phyloP scores from a whole-genome alignment of 1,140 invertebrate genomes.

The Conus betulinus region DNA sequence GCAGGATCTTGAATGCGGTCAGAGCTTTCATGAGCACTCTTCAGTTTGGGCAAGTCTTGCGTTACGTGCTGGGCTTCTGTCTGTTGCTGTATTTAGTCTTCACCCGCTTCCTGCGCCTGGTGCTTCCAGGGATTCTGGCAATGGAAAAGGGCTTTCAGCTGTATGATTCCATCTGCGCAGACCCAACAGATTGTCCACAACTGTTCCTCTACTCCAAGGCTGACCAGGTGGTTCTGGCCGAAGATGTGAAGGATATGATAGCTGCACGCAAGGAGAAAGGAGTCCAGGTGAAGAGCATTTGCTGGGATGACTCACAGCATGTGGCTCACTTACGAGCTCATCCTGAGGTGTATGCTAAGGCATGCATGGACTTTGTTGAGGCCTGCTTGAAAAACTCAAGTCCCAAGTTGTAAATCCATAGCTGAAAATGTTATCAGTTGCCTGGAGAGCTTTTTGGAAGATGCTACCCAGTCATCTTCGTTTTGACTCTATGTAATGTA shows the following conservation, averaged over 20 bases:
- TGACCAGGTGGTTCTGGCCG: conserved; percentile 80
- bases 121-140: conserved; percentile 30
- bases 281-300: conserved; percentile 79
- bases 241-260: conserved; percentile 72
- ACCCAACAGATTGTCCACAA: conserved; percentile 81
- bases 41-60: conserved; percentile 65
- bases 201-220: conserved; percentile 85
- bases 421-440: too few relatives aligned
- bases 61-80: conserved; percentile 58
- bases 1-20: conserved; percentile 79
- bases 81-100: conserved; percentile 54
- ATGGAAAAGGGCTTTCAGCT: conserved; percentile 46
- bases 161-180: conserved; percentile 72
- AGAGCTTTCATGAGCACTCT: conserved; percentile 78
- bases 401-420: too few relatives aligned
- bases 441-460: too few relatives aligned
- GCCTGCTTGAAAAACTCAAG: not conserved
- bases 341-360: conserved; percentile 78
- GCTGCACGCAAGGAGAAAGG: conserved; percentile 79
- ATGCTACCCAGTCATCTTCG: too few relatives aligned
- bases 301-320: conserved; percentile 83
- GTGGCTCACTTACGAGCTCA: conserved; percentile 81
- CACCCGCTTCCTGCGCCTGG: conserved; percentile 32
- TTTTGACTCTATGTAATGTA: too few relatives aligned
- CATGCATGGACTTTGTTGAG: conserved; percentile 47